phyloP scores from a whole-genome alignment of 2,113 vertebrate genomes.

The Anhinga rufa region DNA sequence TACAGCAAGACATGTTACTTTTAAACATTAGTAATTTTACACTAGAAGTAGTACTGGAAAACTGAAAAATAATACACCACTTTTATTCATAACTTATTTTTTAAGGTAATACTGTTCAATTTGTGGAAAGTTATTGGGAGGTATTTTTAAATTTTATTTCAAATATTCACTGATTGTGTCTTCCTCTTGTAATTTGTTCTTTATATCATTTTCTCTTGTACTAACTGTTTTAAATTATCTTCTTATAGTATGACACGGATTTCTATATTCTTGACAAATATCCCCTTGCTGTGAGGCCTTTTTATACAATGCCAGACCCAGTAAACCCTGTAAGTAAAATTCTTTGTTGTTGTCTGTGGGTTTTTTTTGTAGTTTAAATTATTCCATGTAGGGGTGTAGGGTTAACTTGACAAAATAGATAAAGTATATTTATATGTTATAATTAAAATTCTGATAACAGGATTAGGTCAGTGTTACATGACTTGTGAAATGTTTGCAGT shows the following conservation, averaged over 20 bases:
- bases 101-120: neutral
- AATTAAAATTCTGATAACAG: neutral
- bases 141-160: neutral
- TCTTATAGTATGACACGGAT: constrained; percentile 92
- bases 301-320: constrained; percentile 99
- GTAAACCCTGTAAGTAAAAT: constrained; percentile 82
- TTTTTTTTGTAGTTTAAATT: neutral
- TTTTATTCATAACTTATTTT: neutral
- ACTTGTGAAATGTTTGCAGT: neutral
- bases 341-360: neutral
- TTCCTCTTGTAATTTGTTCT: neutral
- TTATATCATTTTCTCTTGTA: neutral
- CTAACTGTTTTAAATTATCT: constrained; percentile 6
- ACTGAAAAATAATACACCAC: neutral
- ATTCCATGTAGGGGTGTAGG: neutral
- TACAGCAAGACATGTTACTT: neutral
- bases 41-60: neutral
- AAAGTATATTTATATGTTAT: neutral
- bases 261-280: constrained; percentile 99
- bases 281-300: constrained; percentile 94
- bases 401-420: neutral
- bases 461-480: neutral
- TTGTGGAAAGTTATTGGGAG: neutral
- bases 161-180: neutral
- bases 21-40: neutral